Evolutionary conservation across 2,888 invertebrate genomes (phyloP).

Genomic region (Phorcus lineatus): DNA sequence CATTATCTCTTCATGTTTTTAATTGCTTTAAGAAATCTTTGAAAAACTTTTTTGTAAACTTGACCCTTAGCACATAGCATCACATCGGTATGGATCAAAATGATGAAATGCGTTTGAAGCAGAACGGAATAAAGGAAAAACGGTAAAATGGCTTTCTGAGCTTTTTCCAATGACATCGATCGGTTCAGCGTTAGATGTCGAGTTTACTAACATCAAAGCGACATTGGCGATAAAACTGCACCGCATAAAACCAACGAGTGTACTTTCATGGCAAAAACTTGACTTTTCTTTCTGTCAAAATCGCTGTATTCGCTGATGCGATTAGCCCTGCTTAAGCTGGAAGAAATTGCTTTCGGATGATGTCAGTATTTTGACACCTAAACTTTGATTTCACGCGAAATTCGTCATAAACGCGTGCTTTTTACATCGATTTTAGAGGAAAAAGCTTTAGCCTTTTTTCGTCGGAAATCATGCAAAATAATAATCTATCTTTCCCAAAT

Average conservation of each 20-base stretch:
- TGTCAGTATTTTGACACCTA: constrained; percentile 19
- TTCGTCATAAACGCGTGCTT: constrained; percentile 21
- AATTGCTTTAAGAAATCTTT: too few species aligned
- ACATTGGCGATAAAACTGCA: not conserved
- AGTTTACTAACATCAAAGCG: too few species aligned
- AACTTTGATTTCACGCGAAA: constrained; percentile 13
- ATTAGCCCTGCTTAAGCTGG: not conserved
- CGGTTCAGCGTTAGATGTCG: too few species aligned
- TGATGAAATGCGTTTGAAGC: too few species aligned
- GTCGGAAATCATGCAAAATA: constrained; percentile 12
- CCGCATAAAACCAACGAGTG: not conserved
- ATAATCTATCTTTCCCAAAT: constrained; percentile 16
- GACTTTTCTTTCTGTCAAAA: not conserved
- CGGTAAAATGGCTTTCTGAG: too few species aligned
- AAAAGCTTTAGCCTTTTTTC: not conserved
- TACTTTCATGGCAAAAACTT: not conserved
- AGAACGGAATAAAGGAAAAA: too few species aligned
- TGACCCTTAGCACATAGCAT: too few species aligned
- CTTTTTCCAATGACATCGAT: too few species aligned
- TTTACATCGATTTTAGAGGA: constrained; percentile 10
- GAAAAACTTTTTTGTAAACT: too few species aligned
- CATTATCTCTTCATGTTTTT: too few species aligned
- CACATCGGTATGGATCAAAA: too few species aligned
- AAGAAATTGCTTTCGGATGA: constrained; percentile 5
- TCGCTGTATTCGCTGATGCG: not conserved